Base-by-base conservation (phyloP, 2,113 vertebrate genomes). In the Prunella himalayana region DNA sequence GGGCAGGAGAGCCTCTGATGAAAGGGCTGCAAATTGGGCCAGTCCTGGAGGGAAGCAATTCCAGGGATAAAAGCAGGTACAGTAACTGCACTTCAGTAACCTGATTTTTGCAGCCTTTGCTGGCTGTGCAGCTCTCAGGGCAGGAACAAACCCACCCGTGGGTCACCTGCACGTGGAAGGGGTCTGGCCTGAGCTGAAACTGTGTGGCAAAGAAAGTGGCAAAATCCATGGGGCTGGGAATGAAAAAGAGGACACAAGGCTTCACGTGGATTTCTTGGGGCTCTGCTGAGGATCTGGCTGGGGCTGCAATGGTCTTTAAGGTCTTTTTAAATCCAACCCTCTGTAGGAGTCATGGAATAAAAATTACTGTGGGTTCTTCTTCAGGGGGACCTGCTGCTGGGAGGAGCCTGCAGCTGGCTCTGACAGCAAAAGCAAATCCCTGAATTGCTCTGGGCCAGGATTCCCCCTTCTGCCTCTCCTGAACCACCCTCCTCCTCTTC, bases 231-330 rank as follows among this genome's bases (percentile, higher is more conserved):
- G 39, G 21, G 27, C 0, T 71, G 71, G 39, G 33, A 23, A 8
- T 8, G 50, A 6, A 11, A 2, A 28, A 19, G 17, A 11, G 44
- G 18, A 21, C 2, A 1, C 3, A 4, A 0, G 20, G 10, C 15
- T 31, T 14, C 5, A 16, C 2, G 0, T 11, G 79, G 41, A 10
- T 39, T 35, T 20, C 41, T 1, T 50, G 51, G 71, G 71, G 31
- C 31, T 64, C 10, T 71, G 57, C 41, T 56, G 66, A 56, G 30
- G 10, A 21, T 3, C 65, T 79, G 54, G 7, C 33, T 50, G 27
- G 53, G 27, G 63, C 53, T 69, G 73, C 6, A 25, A 31, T 31
- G 35, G 14, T 35, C 57, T 31, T 19, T 19, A 7, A 18, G 66
- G 42, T 15, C 35, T 50, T 21, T 42, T 35, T 17, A 49, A 64